Evolutionary conservation across 2,888 invertebrate genomes (phyloP), one percentile per base, ranked within the genome.

Genomic region (Morpho helenor): DNA sequence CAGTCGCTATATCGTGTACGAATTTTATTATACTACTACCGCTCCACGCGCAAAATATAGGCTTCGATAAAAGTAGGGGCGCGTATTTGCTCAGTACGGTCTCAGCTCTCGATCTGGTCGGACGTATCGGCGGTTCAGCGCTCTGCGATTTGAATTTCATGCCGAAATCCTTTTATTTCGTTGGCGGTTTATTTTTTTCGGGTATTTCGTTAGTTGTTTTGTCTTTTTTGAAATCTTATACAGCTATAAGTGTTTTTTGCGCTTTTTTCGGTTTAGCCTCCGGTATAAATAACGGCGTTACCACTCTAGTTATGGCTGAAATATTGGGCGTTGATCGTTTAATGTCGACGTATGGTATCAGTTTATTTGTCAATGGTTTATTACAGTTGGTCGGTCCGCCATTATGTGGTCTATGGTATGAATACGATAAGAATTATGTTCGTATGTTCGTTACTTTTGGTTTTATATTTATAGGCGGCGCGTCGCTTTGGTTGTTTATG

Each of bases 21-120:
- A 97, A 97, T 77, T 96, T 97, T 69, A 94, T 96, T n/a, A 96
- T 97, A 45, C 75, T 96, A 2, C 82, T 97, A 65, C 96, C 97
- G 2, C 93, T 94, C 0, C 96, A 96, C 72, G 96, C 96, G 0
- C 85, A 93, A 48, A 91, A 92, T 6, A 84, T 96, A 40, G 93
- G 93, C 0, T 96, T 94, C 70, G 93, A 94, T 71, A 95, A 95
- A 70, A 92, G 93, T 0, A 84, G 91, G 68, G 94, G 95, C 0
- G 95, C 96, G 1, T 92, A 94, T 61, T 78, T 97, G 43, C 91
- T 97, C 31, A 96, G 96, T 60, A 94, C 95, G 0, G 96, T 96
- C 0, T 96, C 96, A 0, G 93, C 95, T 0, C 91, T 96, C 40
- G 97, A 97, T 82, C 84, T 97, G 57, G 94, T 96, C 49, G 97